Percentiles rank a stretch among this genome's conserved stretches.
Conservation (phyloP, 2,797 vertebrate species). For the Acrossocheilus wenchowensis region DNA sequence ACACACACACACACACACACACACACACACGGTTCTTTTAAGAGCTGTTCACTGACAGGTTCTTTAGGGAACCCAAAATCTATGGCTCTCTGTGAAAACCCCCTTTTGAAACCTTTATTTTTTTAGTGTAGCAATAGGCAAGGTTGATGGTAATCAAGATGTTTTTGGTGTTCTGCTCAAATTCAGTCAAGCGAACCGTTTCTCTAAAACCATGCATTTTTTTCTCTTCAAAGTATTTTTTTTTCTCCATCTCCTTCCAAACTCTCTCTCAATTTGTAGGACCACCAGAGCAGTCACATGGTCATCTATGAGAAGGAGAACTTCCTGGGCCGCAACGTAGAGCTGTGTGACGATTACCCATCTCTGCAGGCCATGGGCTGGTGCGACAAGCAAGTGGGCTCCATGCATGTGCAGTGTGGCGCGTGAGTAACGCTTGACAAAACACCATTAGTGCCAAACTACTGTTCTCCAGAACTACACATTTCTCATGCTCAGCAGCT, state of each 20-base stretch:
- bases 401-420: constrained; percentile 73
- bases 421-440: constrained; percentile 60
- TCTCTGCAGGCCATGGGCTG: constrained; percentile 76
- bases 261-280: constrained; percentile 48
- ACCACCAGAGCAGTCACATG: constrained; percentile 71
- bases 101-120: background rate
- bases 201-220: background rate
- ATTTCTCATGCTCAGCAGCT: constrained; percentile 39
- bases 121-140: background rate
- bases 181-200: background rate
- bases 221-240: background rate
- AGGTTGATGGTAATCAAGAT: no score
- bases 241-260: background rate
- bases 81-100: background rate
- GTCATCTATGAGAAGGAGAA: constrained; percentile 74
- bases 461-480: constrained; percentile 14
- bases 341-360: constrained; percentile 73
- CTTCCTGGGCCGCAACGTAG: constrained; percentile 66
- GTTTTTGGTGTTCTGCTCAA: no score
- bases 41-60: no score
- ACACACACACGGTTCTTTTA: no score
- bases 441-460: constrained; percentile 8
- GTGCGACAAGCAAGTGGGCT: constrained; percentile 70
- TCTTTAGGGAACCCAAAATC: no score
- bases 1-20: no score